These are phyloP conservation scores for Simalia tracyae DNA, from an alignment of 2,797 vertebrate species.

Conservation along the genomic window DNA sequence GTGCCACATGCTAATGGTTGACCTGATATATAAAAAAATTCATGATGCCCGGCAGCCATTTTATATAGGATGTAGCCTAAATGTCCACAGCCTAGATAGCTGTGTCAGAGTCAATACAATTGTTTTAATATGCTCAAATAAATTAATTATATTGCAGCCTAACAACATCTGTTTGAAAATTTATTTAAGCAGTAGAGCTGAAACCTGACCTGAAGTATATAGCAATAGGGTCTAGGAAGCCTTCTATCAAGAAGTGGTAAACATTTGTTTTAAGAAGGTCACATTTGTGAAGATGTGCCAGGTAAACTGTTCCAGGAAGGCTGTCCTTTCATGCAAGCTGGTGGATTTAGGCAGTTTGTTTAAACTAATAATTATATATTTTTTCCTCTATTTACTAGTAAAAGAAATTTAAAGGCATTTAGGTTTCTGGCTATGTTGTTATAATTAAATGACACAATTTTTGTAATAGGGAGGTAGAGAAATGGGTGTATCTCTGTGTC, in stretches of 20 bases:
- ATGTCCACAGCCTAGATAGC: neutral
- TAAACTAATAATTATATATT: neutral
- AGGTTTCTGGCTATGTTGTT: neutral
- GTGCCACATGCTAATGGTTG: neutral
- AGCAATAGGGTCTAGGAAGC: neutral
- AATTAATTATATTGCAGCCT: neutral
- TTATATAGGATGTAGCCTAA: neutral
- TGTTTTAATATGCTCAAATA: neutral
- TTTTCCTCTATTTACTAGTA: neutral
- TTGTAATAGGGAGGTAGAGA: conserved; percentile 4
- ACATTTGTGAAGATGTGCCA: neutral
- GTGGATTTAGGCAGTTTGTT: neutral
- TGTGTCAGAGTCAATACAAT: neutral
- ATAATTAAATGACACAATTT: neutral
- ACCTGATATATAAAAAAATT: neutral
- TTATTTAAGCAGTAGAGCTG: neutral
- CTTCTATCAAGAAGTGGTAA: neutral
- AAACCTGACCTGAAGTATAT: neutral
- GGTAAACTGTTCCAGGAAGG: neutral
- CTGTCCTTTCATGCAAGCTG: neutral
- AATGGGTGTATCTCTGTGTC: neutral
- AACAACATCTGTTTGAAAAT: neutral
- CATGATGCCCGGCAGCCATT: no score
- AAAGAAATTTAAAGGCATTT: neutral
- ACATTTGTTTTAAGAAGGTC: neutral